A percentile compares a stretch with the other conserved stretches of the same genome.
These are phyloP conservation scores for Phataginus tricuspis DNA, from an alignment of 2,797 vertebrate genomes.

Conservation along the genomic window DNA sequence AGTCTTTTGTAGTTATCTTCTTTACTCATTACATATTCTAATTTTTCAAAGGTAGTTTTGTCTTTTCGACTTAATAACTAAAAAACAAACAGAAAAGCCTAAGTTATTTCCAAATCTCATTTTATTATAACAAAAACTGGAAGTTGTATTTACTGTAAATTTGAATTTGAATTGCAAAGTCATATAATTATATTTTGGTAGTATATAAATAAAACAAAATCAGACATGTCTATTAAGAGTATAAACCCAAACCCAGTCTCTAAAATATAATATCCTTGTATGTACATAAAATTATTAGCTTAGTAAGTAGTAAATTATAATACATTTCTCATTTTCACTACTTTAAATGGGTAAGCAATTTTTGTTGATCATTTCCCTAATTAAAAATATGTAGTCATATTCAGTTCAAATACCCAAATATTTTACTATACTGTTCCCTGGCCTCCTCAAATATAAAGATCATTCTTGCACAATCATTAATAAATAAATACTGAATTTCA, in stretches of 20 bases:
- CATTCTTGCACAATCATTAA: constrained; percentile 22
- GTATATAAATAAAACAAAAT: constrained; percentile 49
- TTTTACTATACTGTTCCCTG: background rate
- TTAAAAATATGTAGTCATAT: constrained; percentile 19
- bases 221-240: constrained; percentile 24
- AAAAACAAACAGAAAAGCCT: constrained; percentile 68
- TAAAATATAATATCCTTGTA: constrained; percentile 34
- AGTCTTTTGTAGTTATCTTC: constrained; percentile 99
- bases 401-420: constrained; percentile 29
- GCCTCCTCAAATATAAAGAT: background rate
- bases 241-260: constrained; percentile 22
- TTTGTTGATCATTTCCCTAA: constrained; percentile 23
- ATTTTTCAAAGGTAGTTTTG: constrained; percentile 96
- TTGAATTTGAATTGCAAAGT: constrained; percentile 54
- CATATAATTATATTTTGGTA: constrained; percentile 52
- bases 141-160: constrained; percentile 28
- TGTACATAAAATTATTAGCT: background rate
- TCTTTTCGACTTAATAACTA: constrained; percentile 98
- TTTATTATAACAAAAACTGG: constrained; percentile 50
- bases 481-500: constrained; percentile 2
- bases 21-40: constrained; percentile 99
- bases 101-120: constrained; percentile 66
- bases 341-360: constrained; percentile 15
- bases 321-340: constrained; percentile 36
- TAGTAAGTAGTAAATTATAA: constrained; percentile 17